Evolutionary conservation across 1,140 invertebrate species (phyloP).

Genomic region (Calycopis cecrops): DNA sequence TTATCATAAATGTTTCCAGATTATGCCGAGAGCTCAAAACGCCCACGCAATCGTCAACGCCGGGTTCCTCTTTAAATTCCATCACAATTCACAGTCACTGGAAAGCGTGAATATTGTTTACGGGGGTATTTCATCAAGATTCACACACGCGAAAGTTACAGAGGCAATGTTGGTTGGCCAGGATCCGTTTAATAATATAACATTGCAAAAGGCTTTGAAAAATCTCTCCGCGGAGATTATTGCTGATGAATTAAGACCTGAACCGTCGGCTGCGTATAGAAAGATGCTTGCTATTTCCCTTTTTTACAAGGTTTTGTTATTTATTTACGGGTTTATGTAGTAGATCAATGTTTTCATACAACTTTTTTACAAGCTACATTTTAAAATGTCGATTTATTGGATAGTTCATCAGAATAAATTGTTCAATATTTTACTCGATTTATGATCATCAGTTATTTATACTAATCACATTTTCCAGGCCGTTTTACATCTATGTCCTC

Average conservation of each 20-base stretch:
- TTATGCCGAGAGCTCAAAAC: conserved; percentile 83
- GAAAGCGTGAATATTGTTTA: conserved; percentile 76
- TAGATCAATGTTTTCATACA: too few relatives aligned
- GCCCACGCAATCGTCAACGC: conserved; percentile 85
- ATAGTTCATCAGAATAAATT: too few relatives aligned
- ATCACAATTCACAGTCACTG: conserved; percentile 49
- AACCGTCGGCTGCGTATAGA: conserved; percentile 80
- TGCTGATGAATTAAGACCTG: conserved; percentile 77
- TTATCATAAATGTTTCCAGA: conserved; percentile 56
- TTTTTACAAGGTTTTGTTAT: conserved; percentile 81
- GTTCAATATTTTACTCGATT: too few relatives aligned
- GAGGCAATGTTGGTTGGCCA: conserved; percentile 78
- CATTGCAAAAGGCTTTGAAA: conserved; percentile 75
- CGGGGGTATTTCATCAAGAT: conserved; percentile 80
- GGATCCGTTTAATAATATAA: conserved; percentile 68
- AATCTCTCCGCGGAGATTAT: conserved; percentile 78
- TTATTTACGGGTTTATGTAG: not conserved
- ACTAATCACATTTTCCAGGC: conserved; percentile 51
- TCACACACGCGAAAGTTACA: conserved; percentile 82
- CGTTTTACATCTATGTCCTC: conserved; percentile 67
- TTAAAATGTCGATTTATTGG: too few relatives aligned
- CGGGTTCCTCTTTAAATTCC: conserved; percentile 81
- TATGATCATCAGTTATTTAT: conserved; percentile 5
- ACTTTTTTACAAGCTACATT: too few relatives aligned
- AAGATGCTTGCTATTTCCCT: conserved; percentile 79